Base-by-base conservation (phyloP, 2,888 invertebrate genomes). In the Meiosimyza decipiens region DNA sequence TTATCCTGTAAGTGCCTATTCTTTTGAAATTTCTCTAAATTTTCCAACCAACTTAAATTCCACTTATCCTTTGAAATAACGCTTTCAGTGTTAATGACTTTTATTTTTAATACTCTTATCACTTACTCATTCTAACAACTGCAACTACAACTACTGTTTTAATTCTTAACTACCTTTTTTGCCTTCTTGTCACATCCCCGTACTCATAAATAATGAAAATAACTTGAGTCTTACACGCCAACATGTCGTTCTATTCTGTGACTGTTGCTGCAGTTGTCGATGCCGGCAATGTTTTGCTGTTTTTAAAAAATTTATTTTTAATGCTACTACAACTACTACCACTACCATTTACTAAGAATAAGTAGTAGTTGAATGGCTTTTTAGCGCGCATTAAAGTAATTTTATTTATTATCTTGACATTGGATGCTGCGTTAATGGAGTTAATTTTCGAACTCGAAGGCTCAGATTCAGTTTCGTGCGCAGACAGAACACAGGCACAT, bases 391-490 rank as follows among this genome's bases (percentile, higher is more conserved):
- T 63, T 70, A 54, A 70, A 54, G 70, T 63, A 70, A 70, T 70
- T 70, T 70, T 70, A 70, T 70, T 70, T 70, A 70, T 70, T 70
- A 70, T 70, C 70, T 54, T 54, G 70, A 70, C 70, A 70, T 63
- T 54, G 70, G 47, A 63, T 70, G 54, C 62, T 54, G 63, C 70
- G 62, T 70, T 63, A 70, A 49, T 70, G 54, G 54, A 62, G 63
- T 70, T 70, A 62, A 70, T 70, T 70, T 64, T 62, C 54, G 9
- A 40, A 40, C 40, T 40, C 40, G 7, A 6, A 40, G 40, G 40
- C 40, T 40, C 40, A 40, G 40, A 40, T 40, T 40, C 9, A 40
- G 40, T 7, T 40, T 40, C 40, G 9, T 40, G 40, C 40, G 40
- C 6, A 40, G 40, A 40, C 40, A 9, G 40, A 9, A 9, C 9